phyloP scores from a whole-genome alignment of 2,888 invertebrate species.

The Chymomyza fuscimana region DNA sequence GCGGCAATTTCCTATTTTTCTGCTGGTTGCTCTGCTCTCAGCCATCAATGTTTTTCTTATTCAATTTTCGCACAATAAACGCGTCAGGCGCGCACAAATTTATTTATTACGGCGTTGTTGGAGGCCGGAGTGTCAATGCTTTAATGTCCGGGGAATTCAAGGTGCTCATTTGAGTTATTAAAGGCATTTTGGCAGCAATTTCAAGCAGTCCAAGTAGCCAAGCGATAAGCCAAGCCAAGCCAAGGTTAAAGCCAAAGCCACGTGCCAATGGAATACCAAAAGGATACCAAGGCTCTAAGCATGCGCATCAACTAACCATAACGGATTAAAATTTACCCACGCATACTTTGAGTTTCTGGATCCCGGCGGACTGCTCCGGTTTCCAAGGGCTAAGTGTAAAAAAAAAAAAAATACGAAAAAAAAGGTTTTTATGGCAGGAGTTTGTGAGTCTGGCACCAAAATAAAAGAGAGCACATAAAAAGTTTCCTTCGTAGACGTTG shows the following conservation, averaged over 20 bases:
- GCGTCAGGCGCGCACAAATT: neutral
- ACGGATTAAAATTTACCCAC: conserved; percentile 51
- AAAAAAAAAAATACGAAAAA: neutral
- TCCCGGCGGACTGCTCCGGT: neutral
- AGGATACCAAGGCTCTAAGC: conserved; percentile 22
- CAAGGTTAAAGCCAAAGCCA: conserved; percentile 19
- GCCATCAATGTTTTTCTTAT: conserved; percentile 54
- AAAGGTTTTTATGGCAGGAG: neutral
- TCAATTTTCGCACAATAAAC: conserved; percentile 44
- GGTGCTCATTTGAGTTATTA: conserved; percentile 18
- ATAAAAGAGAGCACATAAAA: conserved; percentile 44
- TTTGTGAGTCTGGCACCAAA: conserved; percentile 4
- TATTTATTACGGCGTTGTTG: conserved; percentile 24
- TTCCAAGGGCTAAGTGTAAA: neutral
- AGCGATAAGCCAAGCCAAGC: neutral
- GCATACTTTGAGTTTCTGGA: neutral
- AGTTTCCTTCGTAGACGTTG: conserved; percentile 59
- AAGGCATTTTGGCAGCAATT: conserved; percentile 25
- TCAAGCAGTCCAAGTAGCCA: conserved; percentile 24
- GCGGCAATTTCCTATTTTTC: conserved; percentile 54
- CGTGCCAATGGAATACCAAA: conserved; percentile 25
- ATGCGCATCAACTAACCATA: conserved; percentile 31
- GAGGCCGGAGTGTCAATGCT: conserved; percentile 23
- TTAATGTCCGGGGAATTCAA: conserved; percentile 20
- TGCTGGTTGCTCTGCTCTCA: conserved; percentile 7